Percentiles rank a stretch among this genome's conserved stretches.
These are phyloP conservation scores for Cepaea nemoralis DNA, from an alignment of 1,140 invertebrate species.

Conservation along the genomic window DNA sequence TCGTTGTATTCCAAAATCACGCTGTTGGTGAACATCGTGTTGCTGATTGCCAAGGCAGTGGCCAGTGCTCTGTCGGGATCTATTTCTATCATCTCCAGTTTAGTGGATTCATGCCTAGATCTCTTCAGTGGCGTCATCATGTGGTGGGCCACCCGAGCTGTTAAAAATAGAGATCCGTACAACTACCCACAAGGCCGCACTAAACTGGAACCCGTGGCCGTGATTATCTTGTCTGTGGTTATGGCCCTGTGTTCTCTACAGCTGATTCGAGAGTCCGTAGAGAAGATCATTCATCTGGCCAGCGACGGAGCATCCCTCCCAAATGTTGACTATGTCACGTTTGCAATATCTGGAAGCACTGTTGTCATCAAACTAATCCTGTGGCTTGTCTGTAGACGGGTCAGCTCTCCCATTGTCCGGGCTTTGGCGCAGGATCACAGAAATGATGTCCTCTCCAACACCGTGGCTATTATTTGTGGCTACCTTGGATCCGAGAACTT, in stretches of 20 bases:
- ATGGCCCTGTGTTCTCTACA: slow-evolving; percentile 72
- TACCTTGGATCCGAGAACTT: slow-evolving; percentile 58
- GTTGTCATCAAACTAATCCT: slow-evolving; percentile 69
- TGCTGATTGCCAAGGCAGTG: slow-evolving; percentile 71
- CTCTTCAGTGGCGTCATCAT: slow-evolving; percentile 72
- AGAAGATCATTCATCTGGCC: slow-evolving; percentile 61
- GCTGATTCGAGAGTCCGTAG: slow-evolving; percentile 69
- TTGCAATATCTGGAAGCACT: slow-evolving; percentile 65
- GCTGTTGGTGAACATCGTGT: slow-evolving; percentile 55
- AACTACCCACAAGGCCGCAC: slow-evolving; percentile 72
- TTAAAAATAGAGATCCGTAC: slow-evolving; percentile 71
- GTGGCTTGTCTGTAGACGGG: slow-evolving; percentile 67
- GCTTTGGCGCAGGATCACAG: slow-evolving; percentile 72
- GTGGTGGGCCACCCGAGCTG: slow-evolving; percentile 71
- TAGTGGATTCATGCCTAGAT: slow-evolving; percentile 73
- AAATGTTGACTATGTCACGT: slow-evolving; percentile 58
- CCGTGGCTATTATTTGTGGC: slow-evolving; percentile 39
- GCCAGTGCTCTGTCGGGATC: slow-evolving; percentile 72
- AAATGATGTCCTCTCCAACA: slow-evolving; percentile 73
- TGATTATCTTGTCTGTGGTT: slow-evolving; percentile 72
- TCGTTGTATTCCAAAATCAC: slow-evolving; percentile 51
- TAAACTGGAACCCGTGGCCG: slow-evolving; percentile 71
- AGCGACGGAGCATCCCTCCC: slow-evolving; percentile 37
- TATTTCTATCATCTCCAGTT: slow-evolving; percentile 73
- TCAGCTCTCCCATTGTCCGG: slow-evolving; percentile 59